These are phyloP conservation scores for Platycercus adscitus DNA, from an alignment of 2,113 vertebrate genomes.

Conservation along the genomic window DNA sequence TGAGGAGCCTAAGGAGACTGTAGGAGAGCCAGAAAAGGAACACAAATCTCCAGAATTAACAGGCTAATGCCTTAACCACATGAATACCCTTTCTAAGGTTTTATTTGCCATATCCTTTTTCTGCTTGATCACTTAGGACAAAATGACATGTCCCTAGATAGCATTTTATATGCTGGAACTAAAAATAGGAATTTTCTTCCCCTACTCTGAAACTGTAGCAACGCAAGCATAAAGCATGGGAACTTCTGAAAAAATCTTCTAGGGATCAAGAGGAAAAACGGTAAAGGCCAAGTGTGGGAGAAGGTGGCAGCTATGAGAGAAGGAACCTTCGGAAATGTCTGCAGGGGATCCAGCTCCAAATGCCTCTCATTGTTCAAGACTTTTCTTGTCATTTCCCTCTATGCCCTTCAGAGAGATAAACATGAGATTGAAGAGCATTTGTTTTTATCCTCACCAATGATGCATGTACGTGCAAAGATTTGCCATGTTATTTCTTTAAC, in stretches of 20 bases:
- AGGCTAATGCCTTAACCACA: slow-evolving; percentile 47
- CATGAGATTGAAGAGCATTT: neutral
- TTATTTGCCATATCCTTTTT: slow-evolving; percentile 56
- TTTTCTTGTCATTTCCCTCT: neutral
- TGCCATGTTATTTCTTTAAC: neutral
- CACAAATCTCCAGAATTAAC: neutral
- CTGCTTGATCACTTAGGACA: slow-evolving; percentile 57
- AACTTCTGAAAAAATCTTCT: slow-evolving; percentile 25
- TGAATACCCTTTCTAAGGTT: slow-evolving; percentile 53
- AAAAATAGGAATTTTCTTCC: slow-evolving; percentile 55
- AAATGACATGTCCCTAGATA: slow-evolving; percentile 50
- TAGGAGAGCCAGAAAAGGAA: neutral
- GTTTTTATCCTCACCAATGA: neutral
- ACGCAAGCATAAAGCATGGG: neutral
- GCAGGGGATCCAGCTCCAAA: neutral
- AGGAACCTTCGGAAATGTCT: neutral
- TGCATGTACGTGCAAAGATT: neutral
- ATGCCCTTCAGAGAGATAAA: neutral
- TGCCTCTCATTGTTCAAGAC: neutral
- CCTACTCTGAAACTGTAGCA: slow-evolving; percentile 39
- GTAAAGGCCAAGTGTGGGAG: slow-evolving; percentile 5
- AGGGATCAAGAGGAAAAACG: slow-evolving; percentile 49
- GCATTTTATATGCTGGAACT: slow-evolving; percentile 41
- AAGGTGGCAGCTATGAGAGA: neutral
- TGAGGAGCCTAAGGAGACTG: neutral